phyloP scores from a whole-genome alignment of 2,888 invertebrate genomes.

The Dinocampus coccinellae region DNA sequence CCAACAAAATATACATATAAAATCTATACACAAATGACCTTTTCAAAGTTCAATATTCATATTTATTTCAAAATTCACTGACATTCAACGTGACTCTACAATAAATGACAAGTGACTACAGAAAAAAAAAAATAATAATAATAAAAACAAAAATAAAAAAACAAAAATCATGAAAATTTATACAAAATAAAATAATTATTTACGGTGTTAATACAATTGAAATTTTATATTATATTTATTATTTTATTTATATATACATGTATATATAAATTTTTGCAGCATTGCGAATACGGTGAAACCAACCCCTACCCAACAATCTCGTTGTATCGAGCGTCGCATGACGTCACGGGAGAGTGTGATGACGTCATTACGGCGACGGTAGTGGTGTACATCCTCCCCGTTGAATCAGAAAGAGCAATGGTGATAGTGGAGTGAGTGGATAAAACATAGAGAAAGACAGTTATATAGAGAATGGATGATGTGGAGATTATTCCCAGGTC shows the following conservation, averaged over 20 bases:
- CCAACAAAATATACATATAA: neutral
- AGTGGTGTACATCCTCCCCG: constrained; percentile 40
- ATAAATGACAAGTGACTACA: no score
- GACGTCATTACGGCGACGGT: constrained; percentile 59
- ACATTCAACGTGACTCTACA: constrained; percentile 7
- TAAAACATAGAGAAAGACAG: no score
- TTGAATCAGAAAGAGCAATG: neutral
- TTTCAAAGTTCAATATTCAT: neutral
- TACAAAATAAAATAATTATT: no score
- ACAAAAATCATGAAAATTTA: no score
- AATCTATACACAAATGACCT: constrained; percentile 2
- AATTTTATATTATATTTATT: no score
- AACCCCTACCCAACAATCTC: neutral
- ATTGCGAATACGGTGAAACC: neutral
- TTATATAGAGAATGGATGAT: neutral
- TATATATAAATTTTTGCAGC: neutral
- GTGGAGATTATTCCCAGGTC: neutral
- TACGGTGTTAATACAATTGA: no score
- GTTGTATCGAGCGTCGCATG: constrained; percentile 62
- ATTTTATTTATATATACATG: no score
- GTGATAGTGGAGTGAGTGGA: neutral
- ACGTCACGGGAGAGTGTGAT: constrained; percentile 62
- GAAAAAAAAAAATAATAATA: no score
- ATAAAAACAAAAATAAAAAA: no score
- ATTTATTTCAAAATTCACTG: neutral